Evolutionary conservation across 2,113 vertebrate genomes (phyloP), one percentile per base, ranked within the genome.

Genomic region (Oryzias curvinotus): DNA sequence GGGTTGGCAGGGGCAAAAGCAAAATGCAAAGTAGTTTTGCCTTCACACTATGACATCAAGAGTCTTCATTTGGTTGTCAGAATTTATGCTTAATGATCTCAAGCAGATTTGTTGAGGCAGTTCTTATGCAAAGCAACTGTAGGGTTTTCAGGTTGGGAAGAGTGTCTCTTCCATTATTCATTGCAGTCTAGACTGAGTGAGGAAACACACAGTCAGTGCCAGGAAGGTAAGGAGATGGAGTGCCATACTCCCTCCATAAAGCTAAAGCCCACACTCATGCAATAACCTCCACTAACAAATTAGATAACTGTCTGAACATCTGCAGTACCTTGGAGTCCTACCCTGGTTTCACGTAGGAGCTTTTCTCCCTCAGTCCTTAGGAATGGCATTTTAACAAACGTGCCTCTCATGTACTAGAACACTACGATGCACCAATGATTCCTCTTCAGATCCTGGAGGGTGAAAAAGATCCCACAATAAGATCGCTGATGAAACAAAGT

Each of bases 121-220:
- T 52, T 62, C 57, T 89, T 82, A 81, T 90, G 91, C 84, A 80
- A 54, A 42, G 57, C 57, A 61, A 83, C 86, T 84, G 84, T 61
- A 65, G 26, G 74, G 44, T 68, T 81, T 56, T 85, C 80, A 74
- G 63, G 77, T 77, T 72, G 71, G 64, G 53, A 63, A 84, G 78
- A 77, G 77, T 54, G 26, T 60, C 46, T 66, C 64, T 63, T 90
- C 62, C 83, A 90, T 90, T 89, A 90, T 87, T 91, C 79, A 91
- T 84, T 59, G 65, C 26, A 64, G 75, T 87, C 83, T 84, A 84
- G 82, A 80, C 82, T 76, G 66, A 82, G 71, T 5, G 23, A 66
- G 83, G 81, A 77, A 86, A 73, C 72, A 82, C 88, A 82, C 54
- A 64, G 69, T 77, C 65, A 83, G 57, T 82, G 77, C 81, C 83